These are phyloP conservation scores for Elephantulus edwardii DNA, from an alignment of 2,113 vertebrate species.

Conservation along the genomic window DNA sequence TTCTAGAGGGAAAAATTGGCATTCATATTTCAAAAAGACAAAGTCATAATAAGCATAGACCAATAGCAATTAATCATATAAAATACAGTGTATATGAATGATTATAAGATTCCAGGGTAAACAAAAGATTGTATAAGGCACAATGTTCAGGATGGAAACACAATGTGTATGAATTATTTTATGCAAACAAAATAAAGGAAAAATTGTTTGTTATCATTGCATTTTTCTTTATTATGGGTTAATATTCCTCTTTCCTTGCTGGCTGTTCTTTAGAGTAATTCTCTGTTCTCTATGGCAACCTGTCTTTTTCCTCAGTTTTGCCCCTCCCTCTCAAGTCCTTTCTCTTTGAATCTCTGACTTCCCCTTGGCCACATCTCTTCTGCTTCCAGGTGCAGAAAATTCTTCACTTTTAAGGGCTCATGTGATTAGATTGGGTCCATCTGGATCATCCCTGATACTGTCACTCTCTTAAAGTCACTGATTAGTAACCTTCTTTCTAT, in stretches of 20 bases:
- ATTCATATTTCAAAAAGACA: background rate
- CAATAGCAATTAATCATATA: too few relatives aligned
- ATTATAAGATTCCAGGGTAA: too few relatives aligned
- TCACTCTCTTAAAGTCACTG: background rate
- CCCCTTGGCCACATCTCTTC: background rate
- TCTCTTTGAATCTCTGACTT: background rate
- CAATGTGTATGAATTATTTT: too few relatives aligned
- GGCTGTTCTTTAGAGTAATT: background rate
- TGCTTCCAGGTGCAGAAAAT: background rate
- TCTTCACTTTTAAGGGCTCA: background rate
- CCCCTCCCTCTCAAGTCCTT: background rate
- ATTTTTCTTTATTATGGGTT: background rate
- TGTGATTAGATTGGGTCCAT: background rate
- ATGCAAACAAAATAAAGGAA: too few relatives aligned
- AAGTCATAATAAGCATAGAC: too few relatives aligned
- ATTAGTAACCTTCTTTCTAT: background rate
- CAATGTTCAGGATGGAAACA: too few relatives aligned
- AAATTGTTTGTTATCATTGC: background rate
- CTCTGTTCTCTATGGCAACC: background rate
- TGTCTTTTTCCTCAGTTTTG: background rate
- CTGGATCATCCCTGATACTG: background rate
- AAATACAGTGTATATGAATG: too few relatives aligned
- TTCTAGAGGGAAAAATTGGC: background rate
- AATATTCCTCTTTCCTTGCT: background rate
- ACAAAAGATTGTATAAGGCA: background rate